These are phyloP conservation scores for Ophiothrix spiculata DNA, from an alignment of 35 echinoderm and acorn worm species.

Conservation along the genomic window DNA sequence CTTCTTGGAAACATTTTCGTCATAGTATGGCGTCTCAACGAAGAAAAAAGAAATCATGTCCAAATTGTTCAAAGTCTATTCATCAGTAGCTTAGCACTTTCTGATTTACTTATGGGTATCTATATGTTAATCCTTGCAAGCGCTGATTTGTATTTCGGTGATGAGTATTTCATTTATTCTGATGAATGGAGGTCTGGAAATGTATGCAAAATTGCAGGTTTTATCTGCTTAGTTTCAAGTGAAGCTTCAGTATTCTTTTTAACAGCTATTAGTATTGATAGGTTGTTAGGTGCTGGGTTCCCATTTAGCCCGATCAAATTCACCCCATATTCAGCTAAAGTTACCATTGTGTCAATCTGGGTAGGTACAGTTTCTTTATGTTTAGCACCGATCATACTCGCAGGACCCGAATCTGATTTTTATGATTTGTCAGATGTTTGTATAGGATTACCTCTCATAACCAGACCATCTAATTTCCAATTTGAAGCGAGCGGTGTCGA, in stretches of 20 bases:
- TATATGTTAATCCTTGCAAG: conserved; percentile 59
- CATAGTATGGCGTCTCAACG: not conserved
- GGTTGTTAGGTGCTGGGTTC: conserved; percentile 15
- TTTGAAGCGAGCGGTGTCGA: conserved; percentile 2
- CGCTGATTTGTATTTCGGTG: conserved; percentile 24
- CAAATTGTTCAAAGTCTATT: conserved; percentile 6
- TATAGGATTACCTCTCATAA: conserved; percentile 24
- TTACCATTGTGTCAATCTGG: conserved; percentile 6
- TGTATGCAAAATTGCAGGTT: conserved; percentile 36
- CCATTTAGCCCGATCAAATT: conserved; percentile 15
- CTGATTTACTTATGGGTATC: conserved; percentile 46
- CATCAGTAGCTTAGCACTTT: conserved; percentile 46
- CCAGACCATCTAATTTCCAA: conserved; percentile 18
- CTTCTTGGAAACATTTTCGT: conserved; percentile 2
- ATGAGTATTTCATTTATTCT: conserved; percentile 5
- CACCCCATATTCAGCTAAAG: not conserved
- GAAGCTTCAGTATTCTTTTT: conserved; percentile 36
- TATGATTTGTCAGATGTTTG: conserved; percentile 32
- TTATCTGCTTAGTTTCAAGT: conserved; percentile 23
- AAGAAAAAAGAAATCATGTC: not conserved
- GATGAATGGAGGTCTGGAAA: not conserved
- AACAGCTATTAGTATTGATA: conserved; percentile 25
- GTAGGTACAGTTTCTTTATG: not conserved
- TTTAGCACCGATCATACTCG: conserved; percentile 12
- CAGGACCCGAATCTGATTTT: not conserved